A percentile compares a stretch with the other conserved stretches of the same genome.
phyloP scores from a whole-genome alignment of 2,797 vertebrate genomes.

The Phalloptychus januarius region DNA sequence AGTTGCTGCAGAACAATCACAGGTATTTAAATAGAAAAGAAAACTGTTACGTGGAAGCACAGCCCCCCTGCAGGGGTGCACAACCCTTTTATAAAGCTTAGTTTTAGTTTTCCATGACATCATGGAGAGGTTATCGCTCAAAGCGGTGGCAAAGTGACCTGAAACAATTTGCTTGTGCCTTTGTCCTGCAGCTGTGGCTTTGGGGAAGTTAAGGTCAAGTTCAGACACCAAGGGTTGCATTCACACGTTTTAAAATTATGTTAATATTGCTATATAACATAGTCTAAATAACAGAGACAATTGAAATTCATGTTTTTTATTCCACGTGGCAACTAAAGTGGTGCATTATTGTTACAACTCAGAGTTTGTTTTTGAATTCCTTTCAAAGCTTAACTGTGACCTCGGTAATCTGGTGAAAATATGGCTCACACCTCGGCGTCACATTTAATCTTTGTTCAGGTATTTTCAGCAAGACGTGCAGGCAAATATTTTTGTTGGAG shows the following conservation, averaged over 20 bases:
- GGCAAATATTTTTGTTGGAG: not conserved
- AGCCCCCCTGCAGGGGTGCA: slow-evolving; percentile 56
- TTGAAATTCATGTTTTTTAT: slow-evolving; percentile 17
- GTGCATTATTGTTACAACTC: slow-evolving; percentile 15
- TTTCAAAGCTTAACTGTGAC: slow-evolving; percentile 57
- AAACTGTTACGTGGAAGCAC: slow-evolving; percentile 49
- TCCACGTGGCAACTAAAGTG: slow-evolving; percentile 44
- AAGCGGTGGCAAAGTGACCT: slow-evolving; percentile 45
- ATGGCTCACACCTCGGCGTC: slow-evolving; percentile 13
- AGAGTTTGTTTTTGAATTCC: slow-evolving; percentile 57
- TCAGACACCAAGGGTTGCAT: not conserved
- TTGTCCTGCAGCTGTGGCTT: slow-evolving; percentile 25
- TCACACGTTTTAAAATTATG: not conserved
- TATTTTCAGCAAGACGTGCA: not conserved
- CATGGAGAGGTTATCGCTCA: slow-evolving; percentile 61
- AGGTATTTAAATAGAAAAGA: slow-evolving; percentile 12
- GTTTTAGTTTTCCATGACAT: slow-evolving; percentile 77
- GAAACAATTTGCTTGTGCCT: slow-evolving; percentile 7
- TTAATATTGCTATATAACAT: not conserved
- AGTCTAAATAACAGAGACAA: slow-evolving; percentile 16
- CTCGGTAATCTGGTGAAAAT: slow-evolving; percentile 50
- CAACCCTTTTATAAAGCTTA: slow-evolving; percentile 53
- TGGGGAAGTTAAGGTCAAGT: slow-evolving; percentile 3
- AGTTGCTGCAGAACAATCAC: not conserved
- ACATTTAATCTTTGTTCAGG: slow-evolving; percentile 2